Conservation (phyloP, 2,113 vertebrate genomes). For the Danionella cerebrum region DNA sequence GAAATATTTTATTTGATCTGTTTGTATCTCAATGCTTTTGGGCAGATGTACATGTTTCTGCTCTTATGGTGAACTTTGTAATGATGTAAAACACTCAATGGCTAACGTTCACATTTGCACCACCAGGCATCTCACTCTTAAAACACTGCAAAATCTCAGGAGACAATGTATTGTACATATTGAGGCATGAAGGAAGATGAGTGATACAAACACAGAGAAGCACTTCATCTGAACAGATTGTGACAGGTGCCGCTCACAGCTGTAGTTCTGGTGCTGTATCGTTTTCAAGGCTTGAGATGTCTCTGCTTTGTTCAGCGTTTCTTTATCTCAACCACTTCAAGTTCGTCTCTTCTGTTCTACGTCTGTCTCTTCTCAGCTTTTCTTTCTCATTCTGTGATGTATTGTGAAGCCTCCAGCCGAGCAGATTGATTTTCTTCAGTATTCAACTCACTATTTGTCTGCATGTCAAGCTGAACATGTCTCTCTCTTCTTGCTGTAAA, state of each 20-base stretch:
- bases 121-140: too few species aligned
- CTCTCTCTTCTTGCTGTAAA: conserved; percentile 9
- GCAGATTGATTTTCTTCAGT: conserved; percentile 21
- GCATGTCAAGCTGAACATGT: conserved; percentile 16
- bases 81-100: too few species aligned
- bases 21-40: too few species aligned
- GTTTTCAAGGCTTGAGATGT: not conserved
- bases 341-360: not conserved
- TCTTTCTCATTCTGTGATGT: not conserved
- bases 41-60: too few species aligned
- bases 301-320: not conserved
- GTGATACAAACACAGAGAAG: not conserved
- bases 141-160: not conserved
- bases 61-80: too few species aligned
- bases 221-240: not conserved
- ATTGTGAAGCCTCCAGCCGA: conserved; percentile 12
- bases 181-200: not conserved
- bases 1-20: too few species aligned
- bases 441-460: conserved; percentile 16
- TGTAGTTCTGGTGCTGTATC: not conserved
- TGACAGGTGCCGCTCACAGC: not conserved
- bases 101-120: too few species aligned
- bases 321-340: not conserved
- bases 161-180: not conserved
- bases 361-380: not conserved